Conservation (phyloP, 2,113 vertebrate species). For the Caranx ignobilis region DNA sequence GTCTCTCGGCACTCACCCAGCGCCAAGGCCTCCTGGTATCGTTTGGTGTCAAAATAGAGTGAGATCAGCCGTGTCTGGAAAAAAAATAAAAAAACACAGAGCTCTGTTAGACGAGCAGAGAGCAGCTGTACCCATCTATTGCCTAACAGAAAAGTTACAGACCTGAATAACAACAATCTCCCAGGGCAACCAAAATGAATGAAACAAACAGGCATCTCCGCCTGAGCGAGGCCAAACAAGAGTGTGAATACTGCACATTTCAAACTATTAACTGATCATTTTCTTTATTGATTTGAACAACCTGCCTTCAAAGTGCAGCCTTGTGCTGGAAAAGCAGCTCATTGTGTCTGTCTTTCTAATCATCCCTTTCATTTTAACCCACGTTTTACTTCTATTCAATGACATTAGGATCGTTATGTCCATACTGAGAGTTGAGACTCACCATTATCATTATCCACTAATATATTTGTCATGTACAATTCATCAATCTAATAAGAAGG, state of each 20-base stretch:
- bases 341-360: no score
- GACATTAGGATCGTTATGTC: background rate
- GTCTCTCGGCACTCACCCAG: constrained; percentile 87
- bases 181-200: background rate
- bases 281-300: no score
- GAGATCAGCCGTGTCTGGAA: constrained; percentile 95
- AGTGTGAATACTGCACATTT: background rate
- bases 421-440: background rate
- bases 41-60: constrained; percentile 98
- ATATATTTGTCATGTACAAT: no score
- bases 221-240: no score
- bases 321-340: no score
- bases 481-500: no score
- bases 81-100: constrained; percentile 21
- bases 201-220: background rate
- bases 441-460: no score
- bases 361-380: no score
- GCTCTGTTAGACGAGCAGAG: constrained; percentile 15
- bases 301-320: no score
- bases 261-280: no score
- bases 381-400: background rate
- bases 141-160: background rate
- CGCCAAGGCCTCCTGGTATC: constrained; percentile 97
- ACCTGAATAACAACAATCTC: background rate
- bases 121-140: constrained; percentile 4